These are phyloP conservation scores for Falco cherrug DNA, from an alignment of 2,797 vertebrate genomes.

Conservation along the genomic window DNA sequence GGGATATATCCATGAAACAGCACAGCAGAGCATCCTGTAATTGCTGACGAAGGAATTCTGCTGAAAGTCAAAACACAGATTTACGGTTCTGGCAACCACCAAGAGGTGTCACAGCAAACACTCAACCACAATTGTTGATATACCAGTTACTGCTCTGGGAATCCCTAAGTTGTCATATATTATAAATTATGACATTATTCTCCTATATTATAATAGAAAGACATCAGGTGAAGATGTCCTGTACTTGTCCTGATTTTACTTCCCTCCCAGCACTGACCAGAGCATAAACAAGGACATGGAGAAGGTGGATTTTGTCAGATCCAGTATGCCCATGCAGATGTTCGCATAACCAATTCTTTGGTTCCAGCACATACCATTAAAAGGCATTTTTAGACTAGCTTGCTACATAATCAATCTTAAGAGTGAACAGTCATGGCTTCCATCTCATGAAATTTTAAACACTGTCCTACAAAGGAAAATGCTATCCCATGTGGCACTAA, in stretches of 20 bases:
- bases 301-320: not conserved
- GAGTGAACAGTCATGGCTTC: not conserved
- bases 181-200: not conserved
- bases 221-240: not conserved
- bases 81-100: constrained; percentile 5
- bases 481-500: not conserved
- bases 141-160: not conserved
- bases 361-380: not conserved
- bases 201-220: not conserved
- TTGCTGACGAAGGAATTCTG: constrained; percentile 38
- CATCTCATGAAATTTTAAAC: not conserved
- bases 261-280: not conserved
- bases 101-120: constrained; percentile 44
- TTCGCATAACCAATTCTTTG: not conserved
- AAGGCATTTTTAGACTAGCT: not conserved
- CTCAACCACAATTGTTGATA: not conserved
- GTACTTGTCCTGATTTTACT: not conserved
- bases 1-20: not conserved
- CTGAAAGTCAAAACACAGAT: constrained; percentile 54
- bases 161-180: not conserved
- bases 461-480: not conserved
- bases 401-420: not conserved
- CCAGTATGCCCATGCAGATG: not conserved
- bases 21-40: not conserved
- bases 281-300: not conserved